phyloP scores from a whole-genome alignment of 2,888 invertebrate genomes.

The Adelphocoris suturalis region DNA sequence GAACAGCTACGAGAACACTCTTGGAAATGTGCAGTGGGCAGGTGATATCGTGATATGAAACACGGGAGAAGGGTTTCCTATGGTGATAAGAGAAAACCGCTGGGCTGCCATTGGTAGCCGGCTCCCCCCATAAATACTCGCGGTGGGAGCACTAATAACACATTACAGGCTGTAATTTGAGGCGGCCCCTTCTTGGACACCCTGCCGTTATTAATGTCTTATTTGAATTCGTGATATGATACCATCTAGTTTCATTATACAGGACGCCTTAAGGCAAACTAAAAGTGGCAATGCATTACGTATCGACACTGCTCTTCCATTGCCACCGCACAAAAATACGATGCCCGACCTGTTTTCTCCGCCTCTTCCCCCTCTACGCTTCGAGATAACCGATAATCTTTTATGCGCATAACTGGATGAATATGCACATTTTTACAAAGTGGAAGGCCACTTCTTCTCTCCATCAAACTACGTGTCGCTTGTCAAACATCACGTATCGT shows the following conservation, averaged over 20 bases:
- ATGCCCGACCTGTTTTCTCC: neutral
- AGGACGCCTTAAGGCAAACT: conserved; percentile 67
- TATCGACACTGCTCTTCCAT: conserved; percentile 69
- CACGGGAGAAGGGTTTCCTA: conserved; percentile 29
- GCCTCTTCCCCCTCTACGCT: neutral
- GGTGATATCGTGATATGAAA: conserved; percentile 39
- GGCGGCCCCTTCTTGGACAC: conserved; percentile 70
- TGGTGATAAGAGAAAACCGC: conserved; percentile 19
- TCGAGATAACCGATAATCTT: neutral
- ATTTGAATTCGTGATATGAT: conserved; percentile 75
- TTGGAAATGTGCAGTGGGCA: conserved; percentile 32
- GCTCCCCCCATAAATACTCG: conserved; percentile 70
- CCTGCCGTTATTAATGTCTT: conserved; percentile 74
- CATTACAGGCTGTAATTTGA: conserved; percentile 73
- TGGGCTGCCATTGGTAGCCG: conserved; percentile 71
- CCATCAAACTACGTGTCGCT: too few species aligned
- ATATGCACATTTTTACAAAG: neutral
- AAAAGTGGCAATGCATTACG: conserved; percentile 69
- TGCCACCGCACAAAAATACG: conserved; percentile 63
- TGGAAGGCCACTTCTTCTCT: too few species aligned
- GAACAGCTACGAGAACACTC: conserved; percentile 7
- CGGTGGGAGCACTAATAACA: conserved; percentile 72
- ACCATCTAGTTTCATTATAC: conserved; percentile 74
- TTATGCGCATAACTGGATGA: neutral
- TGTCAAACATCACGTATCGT: too few species aligned